phyloP scores from a whole-genome alignment of 1,140 invertebrate species.

The Chironomus striatipennis region DNA sequence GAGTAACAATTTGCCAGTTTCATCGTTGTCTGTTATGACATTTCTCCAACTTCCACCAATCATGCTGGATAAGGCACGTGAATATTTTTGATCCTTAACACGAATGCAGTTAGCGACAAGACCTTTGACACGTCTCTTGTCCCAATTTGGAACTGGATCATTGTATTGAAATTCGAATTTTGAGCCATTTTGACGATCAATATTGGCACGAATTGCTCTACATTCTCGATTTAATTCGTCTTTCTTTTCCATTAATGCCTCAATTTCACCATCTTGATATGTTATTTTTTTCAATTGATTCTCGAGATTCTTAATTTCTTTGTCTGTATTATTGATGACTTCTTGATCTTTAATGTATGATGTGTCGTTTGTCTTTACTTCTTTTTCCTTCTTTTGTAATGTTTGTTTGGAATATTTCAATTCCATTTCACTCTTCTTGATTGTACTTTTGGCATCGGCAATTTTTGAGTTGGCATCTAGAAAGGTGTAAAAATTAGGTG shows the following conservation, averaged over 20 bases:
- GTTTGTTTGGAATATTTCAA: slow-evolving; percentile 60
- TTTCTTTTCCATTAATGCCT: slow-evolving; percentile 47
- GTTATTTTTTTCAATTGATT: slow-evolving; percentile 43
- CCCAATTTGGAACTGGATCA: slow-evolving; percentile 70
- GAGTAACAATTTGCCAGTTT: slow-evolving; percentile 74
- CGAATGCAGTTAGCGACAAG: slow-evolving; percentile 68
- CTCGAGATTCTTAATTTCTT: slow-evolving; percentile 47
- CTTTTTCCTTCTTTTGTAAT: slow-evolving; percentile 56
- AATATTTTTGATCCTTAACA: slow-evolving; percentile 60
- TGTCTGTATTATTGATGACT: slow-evolving; percentile 51
- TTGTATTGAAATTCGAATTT: slow-evolving; percentile 64
- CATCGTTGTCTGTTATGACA: slow-evolving; percentile 82
- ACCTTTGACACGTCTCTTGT: slow-evolving; percentile 66
- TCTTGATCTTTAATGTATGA: slow-evolving; percentile 64
- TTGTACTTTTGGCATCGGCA: slow-evolving; percentile 68
- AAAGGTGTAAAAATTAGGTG: slow-evolving; percentile 25
- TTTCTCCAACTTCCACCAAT: slow-evolving; percentile 81
- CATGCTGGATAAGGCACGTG: slow-evolving; percentile 74
- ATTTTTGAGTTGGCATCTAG: slow-evolving; percentile 65
- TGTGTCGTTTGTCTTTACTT: slow-evolving; percentile 59
- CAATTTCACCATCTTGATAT: slow-evolving; percentile 58
- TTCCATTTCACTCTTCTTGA: slow-evolving; percentile 70
- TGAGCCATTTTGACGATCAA: slow-evolving; percentile 37
- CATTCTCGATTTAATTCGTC: slow-evolving; percentile 47
- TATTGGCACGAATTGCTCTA: slow-evolving; percentile 30